Evolutionary conservation across 2,888 invertebrate genomes (phyloP).

Genomic region (Nemoura dubitans): DNA sequence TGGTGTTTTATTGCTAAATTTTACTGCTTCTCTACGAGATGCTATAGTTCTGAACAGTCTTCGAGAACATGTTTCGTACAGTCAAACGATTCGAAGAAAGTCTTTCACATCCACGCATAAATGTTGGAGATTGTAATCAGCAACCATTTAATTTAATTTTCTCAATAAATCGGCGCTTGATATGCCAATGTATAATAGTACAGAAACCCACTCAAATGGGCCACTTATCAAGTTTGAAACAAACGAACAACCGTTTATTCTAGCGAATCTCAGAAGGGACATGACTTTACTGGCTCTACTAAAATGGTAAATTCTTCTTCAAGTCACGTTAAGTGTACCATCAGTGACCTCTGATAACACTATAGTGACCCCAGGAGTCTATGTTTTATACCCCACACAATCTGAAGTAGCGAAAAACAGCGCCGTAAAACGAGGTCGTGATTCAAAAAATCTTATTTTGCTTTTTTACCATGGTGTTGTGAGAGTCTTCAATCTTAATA

Average conservation of each 20-base stretch:
- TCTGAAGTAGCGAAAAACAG: constrained; percentile 30
- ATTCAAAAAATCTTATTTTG: constrained; percentile 38
- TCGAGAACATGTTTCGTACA: too few relatives aligned
- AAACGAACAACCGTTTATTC: background rate
- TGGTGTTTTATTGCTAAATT: too few relatives aligned
- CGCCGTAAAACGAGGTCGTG: constrained; percentile 36
- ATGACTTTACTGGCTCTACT: background rate
- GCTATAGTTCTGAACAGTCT: too few relatives aligned
- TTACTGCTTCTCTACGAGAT: too few relatives aligned
- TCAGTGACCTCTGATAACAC: constrained; percentile 16
- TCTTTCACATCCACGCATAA: too few relatives aligned
- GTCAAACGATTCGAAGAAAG: background rate
- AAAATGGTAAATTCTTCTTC: background rate
- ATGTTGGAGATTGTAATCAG: too few relatives aligned
- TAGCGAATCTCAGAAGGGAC: background rate
- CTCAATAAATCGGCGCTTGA: too few relatives aligned
- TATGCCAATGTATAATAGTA: too few relatives aligned
- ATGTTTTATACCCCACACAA: constrained; percentile 26
- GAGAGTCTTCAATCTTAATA: constrained; percentile 41
- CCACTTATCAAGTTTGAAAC: background rate
- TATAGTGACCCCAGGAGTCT: constrained; percentile 8
- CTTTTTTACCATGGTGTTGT: constrained; percentile 25
- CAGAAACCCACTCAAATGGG: background rate
- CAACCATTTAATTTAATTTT: too few relatives aligned
- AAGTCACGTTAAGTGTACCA: constrained; percentile 2